Evolutionary conservation across 2,888 invertebrate genomes (phyloP).

Genomic region (Cheilosia vernalis): DNA sequence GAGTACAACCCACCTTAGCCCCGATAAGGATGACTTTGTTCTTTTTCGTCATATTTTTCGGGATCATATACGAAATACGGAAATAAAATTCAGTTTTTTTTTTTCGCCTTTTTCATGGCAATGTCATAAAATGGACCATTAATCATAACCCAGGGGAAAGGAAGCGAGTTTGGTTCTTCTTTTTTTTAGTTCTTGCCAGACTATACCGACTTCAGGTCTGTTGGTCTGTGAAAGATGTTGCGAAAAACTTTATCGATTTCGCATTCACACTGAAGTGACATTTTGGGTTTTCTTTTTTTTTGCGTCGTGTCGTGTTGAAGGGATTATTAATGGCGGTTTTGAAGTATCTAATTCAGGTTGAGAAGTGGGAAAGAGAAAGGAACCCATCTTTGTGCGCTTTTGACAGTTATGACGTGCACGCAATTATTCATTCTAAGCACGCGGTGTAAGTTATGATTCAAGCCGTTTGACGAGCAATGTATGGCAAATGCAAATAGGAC

Average conservation of each 20-base stretch:
- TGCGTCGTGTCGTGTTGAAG: slow-evolving; percentile 32
- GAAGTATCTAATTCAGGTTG: slow-evolving; percentile 32
- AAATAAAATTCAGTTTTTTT: slow-evolving; percentile 51
- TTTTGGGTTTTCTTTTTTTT: slow-evolving; percentile 40
- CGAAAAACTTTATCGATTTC: slow-evolving; percentile 70
- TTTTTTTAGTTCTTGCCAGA: slow-evolving; percentile 1
- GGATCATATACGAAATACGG: slow-evolving; percentile 47
- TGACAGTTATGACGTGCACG: neutral
- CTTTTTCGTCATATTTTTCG: slow-evolving; percentile 30
- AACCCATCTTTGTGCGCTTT: neutral
- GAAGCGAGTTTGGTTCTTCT: slow-evolving; percentile 7
- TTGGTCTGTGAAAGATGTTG: slow-evolving; percentile 68
- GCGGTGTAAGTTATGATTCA: neutral
- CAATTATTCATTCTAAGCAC: slow-evolving; percentile 3
- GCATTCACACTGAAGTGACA: slow-evolving; percentile 67
- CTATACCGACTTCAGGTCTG: slow-evolving; percentile 38
- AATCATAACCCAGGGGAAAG: slow-evolving; percentile 52
- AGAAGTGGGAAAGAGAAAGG: neutral
- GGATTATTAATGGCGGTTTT: slow-evolving; percentile 66
- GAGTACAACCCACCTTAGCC: slow-evolving; percentile 31
- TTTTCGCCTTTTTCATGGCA: slow-evolving; percentile 31
- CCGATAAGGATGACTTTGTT: slow-evolving; percentile 54
- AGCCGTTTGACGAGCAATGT: too few relatives aligned
- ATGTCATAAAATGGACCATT: slow-evolving; percentile 70
- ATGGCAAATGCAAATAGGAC: too few relatives aligned